Percentiles rank a stretch among this genome's conserved stretches.
Evolutionary conservation across 2,888 invertebrate species (phyloP).

Genomic region (Cantharis nigra): DNA sequence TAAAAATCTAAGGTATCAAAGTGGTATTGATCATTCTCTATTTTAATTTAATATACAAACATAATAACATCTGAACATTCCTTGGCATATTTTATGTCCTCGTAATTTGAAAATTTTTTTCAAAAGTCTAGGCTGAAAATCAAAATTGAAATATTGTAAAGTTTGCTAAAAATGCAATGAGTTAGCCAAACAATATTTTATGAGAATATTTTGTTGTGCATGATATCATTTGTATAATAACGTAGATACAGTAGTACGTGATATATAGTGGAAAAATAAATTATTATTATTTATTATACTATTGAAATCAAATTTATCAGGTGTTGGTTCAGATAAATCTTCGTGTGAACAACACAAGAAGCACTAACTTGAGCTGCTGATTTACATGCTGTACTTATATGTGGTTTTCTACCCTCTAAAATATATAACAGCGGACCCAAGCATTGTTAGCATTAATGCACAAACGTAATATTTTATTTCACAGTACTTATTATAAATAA

Average conservation of each 20-base stretch:
- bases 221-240: too few relatives aligned
- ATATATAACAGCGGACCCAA: conserved; percentile 7
- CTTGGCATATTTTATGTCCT: neutral
- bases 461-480: neutral
- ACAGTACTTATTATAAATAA: neutral
- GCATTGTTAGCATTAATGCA: neutral
- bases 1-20: neutral
- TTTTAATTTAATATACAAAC: neutral
- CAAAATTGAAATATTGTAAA: neutral
- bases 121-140: neutral
- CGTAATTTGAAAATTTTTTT: neutral
- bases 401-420: conserved; percentile 36
- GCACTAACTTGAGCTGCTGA: conserved; percentile 40
- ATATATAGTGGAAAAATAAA: neutral
- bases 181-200: neutral
- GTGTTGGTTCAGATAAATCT: conserved; percentile 48
- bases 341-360: conserved; percentile 52
- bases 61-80: neutral
- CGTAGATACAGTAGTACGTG: neutral
- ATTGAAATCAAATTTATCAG: conserved; percentile 43
- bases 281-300: neutral
- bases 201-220: neutral
- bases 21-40: neutral
- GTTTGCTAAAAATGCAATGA: neutral
- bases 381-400: conserved; percentile 46